A percentile compares a stretch with the other conserved stretches of the same genome.
Conservation (phyloP, 30 jellyfish, hydroid and myxozoan genomes). For the Pseudorhiza aurosa region DNA sequence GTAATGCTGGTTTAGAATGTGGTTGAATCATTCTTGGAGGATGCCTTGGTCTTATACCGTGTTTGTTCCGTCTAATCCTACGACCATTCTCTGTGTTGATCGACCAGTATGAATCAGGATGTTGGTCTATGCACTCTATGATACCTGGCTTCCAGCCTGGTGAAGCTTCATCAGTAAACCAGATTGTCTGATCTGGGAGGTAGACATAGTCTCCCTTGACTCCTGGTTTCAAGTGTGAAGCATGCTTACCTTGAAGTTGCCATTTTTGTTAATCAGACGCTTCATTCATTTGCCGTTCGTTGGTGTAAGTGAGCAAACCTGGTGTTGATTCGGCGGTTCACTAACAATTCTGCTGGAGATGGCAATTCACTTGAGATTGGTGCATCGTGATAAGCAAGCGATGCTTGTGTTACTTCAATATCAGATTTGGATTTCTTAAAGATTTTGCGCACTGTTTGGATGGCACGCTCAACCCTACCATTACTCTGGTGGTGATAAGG, state of each 20-base stretch:
- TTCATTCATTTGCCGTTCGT: background rate
- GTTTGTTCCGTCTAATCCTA: constrained; percentile 1
- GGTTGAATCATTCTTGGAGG: constrained; percentile 1
- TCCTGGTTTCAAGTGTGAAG: constrained; percentile 9
- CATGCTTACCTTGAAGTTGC: background rate
- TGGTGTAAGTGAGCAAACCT: constrained; percentile 2
- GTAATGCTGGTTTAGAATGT: background rate
- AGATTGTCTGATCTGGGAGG: constrained; percentile 1
- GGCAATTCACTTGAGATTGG: constrained; percentile 10
- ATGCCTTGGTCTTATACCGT: background rate
- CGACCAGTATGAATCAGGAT: constrained; percentile 4
- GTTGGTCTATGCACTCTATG: constrained; percentile 6
- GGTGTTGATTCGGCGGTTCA: constrained; percentile 13
- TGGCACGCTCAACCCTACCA: constrained; percentile 41
- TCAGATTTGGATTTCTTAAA: background rate
- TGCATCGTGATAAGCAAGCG: background rate
- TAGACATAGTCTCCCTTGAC: background rate
- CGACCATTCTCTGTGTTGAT: constrained; percentile 5
- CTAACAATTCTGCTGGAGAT: background rate
- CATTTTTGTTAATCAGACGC: background rate
- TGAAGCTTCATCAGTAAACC: constrained; percentile 5
- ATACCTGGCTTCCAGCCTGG: constrained; percentile 7
- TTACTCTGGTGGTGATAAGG: constrained; percentile 59
- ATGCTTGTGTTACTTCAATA: constrained; percentile 1
- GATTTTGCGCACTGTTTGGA: constrained; percentile 20